Base-by-base conservation (phyloP, 2,113 vertebrate genomes). In the Chaetodon auriga region DNA sequence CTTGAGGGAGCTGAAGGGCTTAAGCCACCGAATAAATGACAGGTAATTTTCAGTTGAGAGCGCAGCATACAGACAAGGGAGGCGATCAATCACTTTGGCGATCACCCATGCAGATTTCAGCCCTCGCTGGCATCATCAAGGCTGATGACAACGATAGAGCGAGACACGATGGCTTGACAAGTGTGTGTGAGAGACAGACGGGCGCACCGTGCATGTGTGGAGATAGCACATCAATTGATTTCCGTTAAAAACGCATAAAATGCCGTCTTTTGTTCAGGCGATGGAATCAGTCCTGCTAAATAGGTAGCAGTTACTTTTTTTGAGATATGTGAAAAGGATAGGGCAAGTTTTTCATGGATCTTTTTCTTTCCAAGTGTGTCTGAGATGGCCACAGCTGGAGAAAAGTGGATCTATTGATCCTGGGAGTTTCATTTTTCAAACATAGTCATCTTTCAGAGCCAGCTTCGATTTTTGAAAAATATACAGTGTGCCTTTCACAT, bases 1-100 rank as follows among this genome's bases (percentile, higher is more conserved):
- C 94, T 92, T 93, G 90, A 91, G 91, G 89, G 95, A 94, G 83
- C 84, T 19, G 84, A 90, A 36, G 78, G 91, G 92, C 51, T 94
- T 77, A 95, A 95, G 92, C 93, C 87, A 85, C 95, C 85, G 90
- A 95, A 95, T 94, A 96, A 96, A 96, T 95, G 94, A 95, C 96
- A 95, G 92, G 93, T 95, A 93, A 95, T 97, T 97, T 96, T 95
- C 92, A 91, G 93, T 90, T 87, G 86, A 65, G 89, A 83, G 66
- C 38, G 75, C 71, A 75, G 87, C 41, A 38, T 75, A 36, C 80
- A 87, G 92, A 80, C 68, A 46, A 87, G 85, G 92, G 91, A 90
- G 94, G 85, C 80, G 88, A 95, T 97, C 95, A 96, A 92, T 97
- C 95, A 94, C 92, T 95, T 90, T 93, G 95, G 93, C 86, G 90